phyloP scores from a whole-genome alignment of 53 echinoderm and acorn worm species.

The Apostichopus leukothele region DNA sequence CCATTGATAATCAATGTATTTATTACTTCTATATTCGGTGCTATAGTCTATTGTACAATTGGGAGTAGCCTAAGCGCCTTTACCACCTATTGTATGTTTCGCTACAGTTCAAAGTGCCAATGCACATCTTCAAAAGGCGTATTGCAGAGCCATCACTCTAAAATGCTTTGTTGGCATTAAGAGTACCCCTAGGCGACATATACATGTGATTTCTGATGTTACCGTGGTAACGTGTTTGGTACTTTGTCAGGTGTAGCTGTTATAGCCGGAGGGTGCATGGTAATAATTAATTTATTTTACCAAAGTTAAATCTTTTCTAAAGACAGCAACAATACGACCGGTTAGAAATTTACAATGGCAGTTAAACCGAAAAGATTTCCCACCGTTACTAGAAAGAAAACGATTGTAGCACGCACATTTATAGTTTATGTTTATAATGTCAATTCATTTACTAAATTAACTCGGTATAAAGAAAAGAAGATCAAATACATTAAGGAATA shows the following conservation, averaged over 20 bases:
- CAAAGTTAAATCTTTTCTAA: slow-evolving; percentile 20
- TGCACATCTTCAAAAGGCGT: slow-evolving; percentile 28
- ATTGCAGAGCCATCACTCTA: slow-evolving; percentile 27
- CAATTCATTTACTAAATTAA: too few relatives aligned
- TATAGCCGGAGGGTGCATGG: slow-evolving; percentile 9
- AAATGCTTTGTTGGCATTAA: slow-evolving; percentile 20
- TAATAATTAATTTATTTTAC: slow-evolving; percentile 33
- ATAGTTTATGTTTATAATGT: too few relatives aligned
- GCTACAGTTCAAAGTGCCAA: slow-evolving; percentile 35
- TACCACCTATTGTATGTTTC: slow-evolving; percentile 18
- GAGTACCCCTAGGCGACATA: slow-evolving; percentile 11
- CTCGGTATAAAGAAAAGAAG: too few relatives aligned
- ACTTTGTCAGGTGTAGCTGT: slow-evolving; percentile 17
- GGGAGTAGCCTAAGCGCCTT: background rate
- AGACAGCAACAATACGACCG: background rate
- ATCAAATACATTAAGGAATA: too few relatives aligned
- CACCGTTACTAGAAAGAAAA: background rate
- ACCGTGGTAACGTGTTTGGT: slow-evolving; percentile 4
- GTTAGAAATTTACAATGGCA: background rate
- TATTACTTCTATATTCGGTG: slow-evolving; percentile 17
- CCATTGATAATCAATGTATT: slow-evolving; percentile 37
- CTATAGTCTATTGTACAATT: slow-evolving; percentile 17
- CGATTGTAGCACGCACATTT: too few relatives aligned
- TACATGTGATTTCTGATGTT: slow-evolving; percentile 40
- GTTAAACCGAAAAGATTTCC: slow-evolving; percentile 15